Conservation (phyloP, 2,888 invertebrate genomes). For the Falcaria lacertinaria region DNA sequence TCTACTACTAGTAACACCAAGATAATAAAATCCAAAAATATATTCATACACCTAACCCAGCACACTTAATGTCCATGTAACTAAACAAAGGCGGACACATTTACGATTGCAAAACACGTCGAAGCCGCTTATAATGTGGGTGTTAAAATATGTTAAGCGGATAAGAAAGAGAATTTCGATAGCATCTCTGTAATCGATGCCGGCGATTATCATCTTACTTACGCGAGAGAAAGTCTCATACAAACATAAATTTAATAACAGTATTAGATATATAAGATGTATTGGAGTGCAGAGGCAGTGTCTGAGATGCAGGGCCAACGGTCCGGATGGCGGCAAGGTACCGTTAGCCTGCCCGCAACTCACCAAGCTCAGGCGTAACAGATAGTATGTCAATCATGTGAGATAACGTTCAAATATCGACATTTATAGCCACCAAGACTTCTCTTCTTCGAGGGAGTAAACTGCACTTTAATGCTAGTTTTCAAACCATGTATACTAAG, state of each 20-base stretch:
- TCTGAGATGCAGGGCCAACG: conserved; percentile 63
- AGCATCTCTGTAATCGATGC: conserved; percentile 58
- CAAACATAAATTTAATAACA: conserved; percentile 72
- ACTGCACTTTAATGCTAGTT: neutral
- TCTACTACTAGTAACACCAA: neutral
- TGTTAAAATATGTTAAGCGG: conserved; percentile 53
- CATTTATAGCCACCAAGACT: conserved; percentile 15
- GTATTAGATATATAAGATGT: conserved; percentile 74
- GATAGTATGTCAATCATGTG: conserved; percentile 55
- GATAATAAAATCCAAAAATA: neutral
- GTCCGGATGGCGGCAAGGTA: conserved; percentile 39
- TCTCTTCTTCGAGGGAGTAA: neutral
- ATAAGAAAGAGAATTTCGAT: conserved; percentile 49
- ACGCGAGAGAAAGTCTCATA: conserved; percentile 64
- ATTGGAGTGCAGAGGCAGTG: conserved; percentile 67
- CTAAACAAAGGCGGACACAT: conserved; percentile 3
- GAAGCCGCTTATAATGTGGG: conserved; percentile 27
- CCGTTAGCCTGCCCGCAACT: conserved; percentile 43
- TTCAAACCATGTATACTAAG: neutral
- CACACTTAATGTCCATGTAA: neutral
- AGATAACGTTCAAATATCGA: conserved; percentile 32
- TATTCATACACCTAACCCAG: neutral
- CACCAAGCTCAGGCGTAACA: conserved; percentile 43
- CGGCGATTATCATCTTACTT: conserved; percentile 56
- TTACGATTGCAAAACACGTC: conserved; percentile 27